Evolutionary conservation across 2,888 invertebrate genomes (phyloP).

Genomic region (Pteria penguin): DNA sequence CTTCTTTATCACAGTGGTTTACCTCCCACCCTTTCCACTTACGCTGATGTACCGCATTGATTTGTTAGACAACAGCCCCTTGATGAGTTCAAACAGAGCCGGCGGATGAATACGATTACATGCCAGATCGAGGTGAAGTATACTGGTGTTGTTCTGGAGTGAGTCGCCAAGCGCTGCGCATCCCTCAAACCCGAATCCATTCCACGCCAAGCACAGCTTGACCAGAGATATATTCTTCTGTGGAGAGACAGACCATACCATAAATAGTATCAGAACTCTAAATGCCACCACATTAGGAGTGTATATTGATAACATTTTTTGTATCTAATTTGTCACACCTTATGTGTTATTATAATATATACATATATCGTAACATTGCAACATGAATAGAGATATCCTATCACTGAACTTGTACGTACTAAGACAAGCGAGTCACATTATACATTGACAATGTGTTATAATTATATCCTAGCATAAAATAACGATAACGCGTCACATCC

Average conservation of each 20-base stretch:
- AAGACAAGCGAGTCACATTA: too few species aligned
- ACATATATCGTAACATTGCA: too few species aligned
- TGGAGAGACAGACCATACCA: constrained; percentile 9
- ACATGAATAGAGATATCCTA: too few species aligned
- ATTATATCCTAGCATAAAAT: too few species aligned
- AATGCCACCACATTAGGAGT: not conserved
- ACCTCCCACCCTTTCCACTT: too few species aligned
- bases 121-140: constrained; percentile 67
- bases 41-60: constrained; percentile 65
- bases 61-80: constrained; percentile 69
- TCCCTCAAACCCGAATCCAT: constrained; percentile 76
- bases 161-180: constrained; percentile 66
- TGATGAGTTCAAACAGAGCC: constrained; percentile 69
- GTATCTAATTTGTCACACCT: too few species aligned
- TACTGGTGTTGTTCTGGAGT: constrained; percentile 61
- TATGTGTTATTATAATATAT: too few species aligned
- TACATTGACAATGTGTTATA: too few species aligned
- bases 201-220: constrained; percentile 72
- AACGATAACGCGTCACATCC: too few species aligned
- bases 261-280: not conserved
- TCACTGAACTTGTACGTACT: too few species aligned
- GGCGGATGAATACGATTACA: constrained; percentile 73
- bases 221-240: constrained; percentile 57
- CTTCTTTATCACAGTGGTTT: too few species aligned
- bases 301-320: too few species aligned